Base-by-base conservation (phyloP, 1,140 invertebrate genomes). In the Eubasilissa regina region DNA sequence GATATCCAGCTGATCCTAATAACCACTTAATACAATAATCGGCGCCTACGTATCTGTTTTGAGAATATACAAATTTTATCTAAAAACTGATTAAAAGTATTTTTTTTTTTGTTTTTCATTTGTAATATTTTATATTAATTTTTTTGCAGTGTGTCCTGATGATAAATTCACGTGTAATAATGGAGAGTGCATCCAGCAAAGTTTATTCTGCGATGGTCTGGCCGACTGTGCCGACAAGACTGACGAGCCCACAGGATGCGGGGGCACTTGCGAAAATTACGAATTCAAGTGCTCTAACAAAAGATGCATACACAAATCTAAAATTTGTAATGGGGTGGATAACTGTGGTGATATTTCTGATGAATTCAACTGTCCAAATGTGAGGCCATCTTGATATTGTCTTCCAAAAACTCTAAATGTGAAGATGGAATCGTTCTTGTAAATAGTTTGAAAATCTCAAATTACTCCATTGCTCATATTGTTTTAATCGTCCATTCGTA, bases 181-280 rank as follows among this genome's bases (percentile, higher is more conserved):
- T 79, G 93, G 93, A 0, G 92, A 95, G 74, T 98, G 96, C 84
- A 96, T 98, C 77, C 92, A 93, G 0, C 91, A 91, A 44, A 91
- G 91, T 0, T 95, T 95, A 92, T 93, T 95, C 79, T 98, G 96
- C 87, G 96, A 98, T 86, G 95, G 95, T 0, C 89, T 94, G 47
- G 86, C 92, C 0, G 96, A 98, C 85, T 97, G 96, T 85, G 90
- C 91, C 44, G 95, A 97, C 84, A 91, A 91, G 66, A 94, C 93
- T 12, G 96, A 97, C 85, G 96, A 97, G 85, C 94, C 94, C 0
- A 86, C 89, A 0, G 91, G 92, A 4, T 97, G 96, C 85, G 93
- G 93, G 80, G 86, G 85, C 8, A 85, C 81, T 0, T 90, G 89
- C 75, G 83, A 86, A 17, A 83, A 83, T 0, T 86, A 88, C 72